phyloP scores from a whole-genome alignment of 2,888 invertebrate species.

The Nephrotoma appendiculata region DNA sequence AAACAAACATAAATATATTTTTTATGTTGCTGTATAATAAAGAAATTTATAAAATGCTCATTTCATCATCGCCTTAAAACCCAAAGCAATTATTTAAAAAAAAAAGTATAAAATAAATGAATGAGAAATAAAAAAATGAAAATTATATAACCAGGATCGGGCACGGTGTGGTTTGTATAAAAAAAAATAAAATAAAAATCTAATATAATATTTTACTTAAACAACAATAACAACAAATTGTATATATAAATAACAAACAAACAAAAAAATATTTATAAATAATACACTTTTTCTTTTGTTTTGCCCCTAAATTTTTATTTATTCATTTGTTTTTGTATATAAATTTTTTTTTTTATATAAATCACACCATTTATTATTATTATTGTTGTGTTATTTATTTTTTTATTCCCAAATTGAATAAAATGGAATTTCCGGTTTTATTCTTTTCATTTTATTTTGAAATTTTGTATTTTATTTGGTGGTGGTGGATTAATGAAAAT shows the following conservation, averaged over 20 bases:
- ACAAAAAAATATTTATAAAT: neutral
- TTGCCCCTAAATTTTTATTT: neutral
- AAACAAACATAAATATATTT: neutral
- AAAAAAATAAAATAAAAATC: neutral
- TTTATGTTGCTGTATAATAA: conserved; percentile 1
- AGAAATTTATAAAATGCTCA: conserved; percentile 3
- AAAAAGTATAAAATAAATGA: neutral
- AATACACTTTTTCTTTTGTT: neutral
- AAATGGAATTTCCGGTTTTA: neutral
- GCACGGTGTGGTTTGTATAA: neutral
- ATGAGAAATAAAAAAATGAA: neutral
- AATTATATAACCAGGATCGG: neutral
- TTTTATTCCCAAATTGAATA: neutral
- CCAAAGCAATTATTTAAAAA: conserved; percentile 1
- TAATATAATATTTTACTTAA: neutral
- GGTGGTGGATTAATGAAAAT: neutral
- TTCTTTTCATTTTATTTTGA: neutral
- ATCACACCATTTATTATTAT: neutral
- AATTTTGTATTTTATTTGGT: neutral
- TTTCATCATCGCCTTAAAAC: conserved; percentile 4
- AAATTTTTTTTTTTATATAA: neutral
- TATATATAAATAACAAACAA: neutral
- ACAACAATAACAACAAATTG: neutral
- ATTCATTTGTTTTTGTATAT: neutral
- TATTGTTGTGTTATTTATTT: neutral